These are phyloP conservation scores for Chrysotoxum bicinctum DNA, from an alignment of 2,888 invertebrate species.

Conservation along the genomic window DNA sequence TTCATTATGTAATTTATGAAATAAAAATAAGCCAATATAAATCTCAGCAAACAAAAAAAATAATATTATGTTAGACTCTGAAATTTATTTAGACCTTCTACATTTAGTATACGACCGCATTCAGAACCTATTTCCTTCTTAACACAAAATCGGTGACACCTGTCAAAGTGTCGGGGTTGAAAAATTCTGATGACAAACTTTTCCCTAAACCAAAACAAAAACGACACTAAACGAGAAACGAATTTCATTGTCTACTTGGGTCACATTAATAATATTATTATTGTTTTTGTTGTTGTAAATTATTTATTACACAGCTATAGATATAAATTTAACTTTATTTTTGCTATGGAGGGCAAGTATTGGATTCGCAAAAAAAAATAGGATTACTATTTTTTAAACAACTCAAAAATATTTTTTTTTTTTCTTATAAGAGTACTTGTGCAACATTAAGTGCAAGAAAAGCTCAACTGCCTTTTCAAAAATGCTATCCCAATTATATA, in stretches of 20 bases:
- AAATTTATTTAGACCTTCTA: neutral
- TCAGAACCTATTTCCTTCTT: neutral
- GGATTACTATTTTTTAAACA: no score
- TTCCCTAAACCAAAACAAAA: conserved; percentile 26
- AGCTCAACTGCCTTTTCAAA: no score
- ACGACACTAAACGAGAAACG: conserved; percentile 1
- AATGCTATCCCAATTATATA: no score
- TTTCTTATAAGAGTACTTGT: no score
- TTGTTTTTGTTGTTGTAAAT: conserved; percentile 27
- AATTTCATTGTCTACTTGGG: conserved; percentile 32
- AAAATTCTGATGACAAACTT: conserved; percentile 44
- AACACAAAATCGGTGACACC: conserved; percentile 38
- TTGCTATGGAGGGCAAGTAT: no score
- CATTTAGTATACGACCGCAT: neutral
- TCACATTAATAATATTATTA: neutral
- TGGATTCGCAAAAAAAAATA: no score
- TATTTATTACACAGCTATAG: neutral
- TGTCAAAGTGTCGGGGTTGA: conserved; percentile 40
- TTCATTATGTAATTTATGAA: neutral
- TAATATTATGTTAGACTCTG: neutral
- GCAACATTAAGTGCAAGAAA: no score
- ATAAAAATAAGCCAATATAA: neutral
- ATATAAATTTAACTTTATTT: neutral
- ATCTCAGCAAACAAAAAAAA: neutral
- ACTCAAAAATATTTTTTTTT: no score